Percentiles rank a stretch among this genome's conserved stretches.
These are phyloP conservation scores for Bhutanitis thaidina DNA, from an alignment of 2,888 invertebrate species.

Conservation along the genomic window DNA sequence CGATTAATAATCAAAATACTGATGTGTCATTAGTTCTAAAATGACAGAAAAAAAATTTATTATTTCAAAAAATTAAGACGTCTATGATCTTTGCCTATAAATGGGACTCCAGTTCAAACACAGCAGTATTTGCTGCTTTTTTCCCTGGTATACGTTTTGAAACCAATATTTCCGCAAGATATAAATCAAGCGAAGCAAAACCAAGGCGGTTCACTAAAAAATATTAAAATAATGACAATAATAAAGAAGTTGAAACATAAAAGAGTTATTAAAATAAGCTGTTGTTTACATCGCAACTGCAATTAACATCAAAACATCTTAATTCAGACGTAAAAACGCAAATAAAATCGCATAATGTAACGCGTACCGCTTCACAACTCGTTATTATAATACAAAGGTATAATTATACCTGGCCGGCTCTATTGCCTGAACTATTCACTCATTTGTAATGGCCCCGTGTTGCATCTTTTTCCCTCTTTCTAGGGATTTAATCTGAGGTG, in stretches of 20 bases:
- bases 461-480: conserved; percentile 37
- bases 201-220: not conserved
- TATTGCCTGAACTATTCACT: conserved; percentile 17
- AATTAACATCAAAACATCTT: conserved; percentile 12
- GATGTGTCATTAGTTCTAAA: too few relatives aligned
- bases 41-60: too few relatives aligned
- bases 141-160: too few relatives aligned
- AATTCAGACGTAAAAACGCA: conserved; percentile 22
- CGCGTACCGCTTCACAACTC: conserved; percentile 53
- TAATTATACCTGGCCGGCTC: conserved; percentile 51
- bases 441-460: conserved; percentile 32
- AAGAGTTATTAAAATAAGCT: not conserved
- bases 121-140: too few relatives aligned
- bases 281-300: not conserved
- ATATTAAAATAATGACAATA: too few relatives aligned
- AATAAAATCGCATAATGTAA: conserved; percentile 46
- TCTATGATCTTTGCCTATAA: too few relatives aligned
- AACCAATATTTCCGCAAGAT: too few relatives aligned
- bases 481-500: conserved; percentile 43
- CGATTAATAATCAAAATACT: too few relatives aligned
- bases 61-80: too few relatives aligned
- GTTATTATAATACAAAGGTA: conserved; percentile 66
- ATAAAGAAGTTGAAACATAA: too few relatives aligned
- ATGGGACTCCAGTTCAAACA: too few relatives aligned
- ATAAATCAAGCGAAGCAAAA: not conserved